phyloP scores from a whole-genome alignment of 1,140 invertebrate species.

The Aphelinus certus region DNA sequence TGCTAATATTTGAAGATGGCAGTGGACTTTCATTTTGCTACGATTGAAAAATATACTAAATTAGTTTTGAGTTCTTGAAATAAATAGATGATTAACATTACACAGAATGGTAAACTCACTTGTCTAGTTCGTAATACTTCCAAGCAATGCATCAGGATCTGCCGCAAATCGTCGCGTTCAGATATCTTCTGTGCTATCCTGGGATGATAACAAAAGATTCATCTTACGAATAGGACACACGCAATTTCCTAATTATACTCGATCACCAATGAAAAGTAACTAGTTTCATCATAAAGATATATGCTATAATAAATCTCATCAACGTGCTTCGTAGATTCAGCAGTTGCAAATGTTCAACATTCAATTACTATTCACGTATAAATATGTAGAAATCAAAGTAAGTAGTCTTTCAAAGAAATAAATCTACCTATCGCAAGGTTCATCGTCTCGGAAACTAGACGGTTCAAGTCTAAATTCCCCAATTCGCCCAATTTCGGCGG shows the following conservation, averaged over 20 bases:
- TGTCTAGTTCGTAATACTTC: slow-evolving; percentile 7
- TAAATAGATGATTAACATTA: not conserved
- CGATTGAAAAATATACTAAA: not conserved
- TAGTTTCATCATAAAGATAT: too few relatives aligned
- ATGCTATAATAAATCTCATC: too few relatives aligned
- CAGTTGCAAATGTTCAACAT: too few relatives aligned
- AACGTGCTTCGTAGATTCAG: too few relatives aligned
- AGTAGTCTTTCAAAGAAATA: not conserved
- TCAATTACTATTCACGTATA: too few relatives aligned
- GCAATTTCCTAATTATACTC: too few relatives aligned
- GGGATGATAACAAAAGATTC: not conserved
- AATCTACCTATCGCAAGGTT: slow-evolving; percentile 42
- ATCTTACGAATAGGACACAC: too few relatives aligned
- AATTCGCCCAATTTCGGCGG: not conserved
- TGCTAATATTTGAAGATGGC: slow-evolving; percentile 54
- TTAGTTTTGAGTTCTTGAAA: not conserved
- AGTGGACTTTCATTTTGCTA: slow-evolving; percentile 46
- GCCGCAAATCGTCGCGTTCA: slow-evolving; percentile 15
- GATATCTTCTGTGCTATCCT: slow-evolving; percentile 18
- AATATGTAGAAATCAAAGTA: too few relatives aligned
- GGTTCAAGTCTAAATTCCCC: too few relatives aligned
- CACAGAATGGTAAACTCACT: slow-evolving; percentile 3
- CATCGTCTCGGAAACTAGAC: slow-evolving; percentile 42
- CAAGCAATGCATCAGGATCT: slow-evolving; percentile 11
- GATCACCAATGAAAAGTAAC: too few relatives aligned